Conservation (phyloP, 92 coral and sea anemone species). For the Metridium senile region DNA sequence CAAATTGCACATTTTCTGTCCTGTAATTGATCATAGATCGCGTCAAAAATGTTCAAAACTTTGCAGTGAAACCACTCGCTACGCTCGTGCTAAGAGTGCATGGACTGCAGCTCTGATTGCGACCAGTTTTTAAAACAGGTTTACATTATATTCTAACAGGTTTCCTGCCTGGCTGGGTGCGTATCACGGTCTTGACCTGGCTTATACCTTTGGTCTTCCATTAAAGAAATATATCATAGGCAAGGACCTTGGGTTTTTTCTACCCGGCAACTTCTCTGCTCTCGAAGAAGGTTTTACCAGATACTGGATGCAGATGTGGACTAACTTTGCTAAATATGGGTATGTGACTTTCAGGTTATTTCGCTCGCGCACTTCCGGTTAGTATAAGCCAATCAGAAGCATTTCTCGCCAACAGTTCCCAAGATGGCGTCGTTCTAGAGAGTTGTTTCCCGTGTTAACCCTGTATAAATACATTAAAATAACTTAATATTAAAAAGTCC, state of each 20-base stretch:
- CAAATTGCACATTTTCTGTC: too few relatives aligned
- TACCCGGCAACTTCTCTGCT: conserved; percentile 20
- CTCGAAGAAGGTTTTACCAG: conserved; percentile 44
- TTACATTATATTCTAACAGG: too few relatives aligned
- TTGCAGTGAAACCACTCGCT: too few relatives aligned
- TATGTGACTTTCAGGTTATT: conserved; percentile 20
- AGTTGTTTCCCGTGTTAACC: too few relatives aligned
- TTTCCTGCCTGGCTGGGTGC: conserved; percentile 25
- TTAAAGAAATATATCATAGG: neutral
- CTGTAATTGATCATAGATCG: too few relatives aligned
- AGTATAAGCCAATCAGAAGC: neutral
- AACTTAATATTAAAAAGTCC: too few relatives aligned
- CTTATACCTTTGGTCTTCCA: conserved; percentile 3
- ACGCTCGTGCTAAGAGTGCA: too few relatives aligned
- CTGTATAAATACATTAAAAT: too few relatives aligned
- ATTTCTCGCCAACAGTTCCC: neutral
- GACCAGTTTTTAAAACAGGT: too few relatives aligned
- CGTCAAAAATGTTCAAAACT: too few relatives aligned
- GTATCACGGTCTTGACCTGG: conserved; percentile 7
- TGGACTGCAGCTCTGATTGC: too few relatives aligned
- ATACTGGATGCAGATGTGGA: conserved; percentile 68
- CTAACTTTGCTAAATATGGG: conserved; percentile 85
- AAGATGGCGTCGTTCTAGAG: too few relatives aligned
- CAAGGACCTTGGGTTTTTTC: neutral
- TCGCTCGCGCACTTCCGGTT: neutral